Percentiles rank a stretch among this genome's conserved stretches.
Conservation (phyloP, 2,888 invertebrate genomes). For the Papilio gigon region DNA sequence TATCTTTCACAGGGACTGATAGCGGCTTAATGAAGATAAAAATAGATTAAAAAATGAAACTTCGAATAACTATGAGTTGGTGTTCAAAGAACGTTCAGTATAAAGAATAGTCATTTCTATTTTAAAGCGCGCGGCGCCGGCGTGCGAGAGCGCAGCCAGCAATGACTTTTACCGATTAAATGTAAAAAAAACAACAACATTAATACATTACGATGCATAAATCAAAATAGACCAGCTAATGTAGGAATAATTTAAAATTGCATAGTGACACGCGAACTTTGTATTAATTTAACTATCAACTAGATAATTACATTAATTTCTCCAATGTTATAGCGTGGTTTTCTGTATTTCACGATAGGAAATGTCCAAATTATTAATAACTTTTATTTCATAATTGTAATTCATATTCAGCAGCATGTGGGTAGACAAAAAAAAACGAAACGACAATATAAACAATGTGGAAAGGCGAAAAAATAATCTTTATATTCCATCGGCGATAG, state of each 20-base stretch:
- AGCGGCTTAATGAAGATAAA: conserved; percentile 62
- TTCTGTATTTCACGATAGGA: background rate
- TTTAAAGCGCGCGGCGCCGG: conserved; percentile 20
- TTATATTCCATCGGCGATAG: conserved; percentile 16
- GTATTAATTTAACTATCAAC: conserved; percentile 4
- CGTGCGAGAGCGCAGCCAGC: conserved; percentile 20
- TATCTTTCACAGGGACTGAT: conserved; percentile 56
- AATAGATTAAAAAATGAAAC: conserved; percentile 46
- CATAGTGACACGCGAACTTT: conserved; percentile 5
- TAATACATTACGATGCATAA: conserved; percentile 6
- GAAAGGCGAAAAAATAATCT: conserved; percentile 11
- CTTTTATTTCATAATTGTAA: background rate
- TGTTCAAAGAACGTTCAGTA: conserved; percentile 13
- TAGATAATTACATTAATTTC: background rate
- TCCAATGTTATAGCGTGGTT: background rate
- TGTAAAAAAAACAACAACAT: conserved; percentile 8
- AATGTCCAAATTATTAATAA: background rate
- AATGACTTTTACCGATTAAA: conserved; percentile 21
- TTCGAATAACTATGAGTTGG: background rate
- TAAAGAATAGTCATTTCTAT: conserved; percentile 28
- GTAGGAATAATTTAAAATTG: background rate
- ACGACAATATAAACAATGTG: background rate
- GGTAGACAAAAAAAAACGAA: background rate
- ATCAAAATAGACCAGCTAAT: background rate
- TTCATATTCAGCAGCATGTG: background rate